Evolutionary conservation across 2,888 invertebrate genomes (phyloP), one percentile per base, ranked within the genome.

Genomic region (Drosophila merina): DNA sequence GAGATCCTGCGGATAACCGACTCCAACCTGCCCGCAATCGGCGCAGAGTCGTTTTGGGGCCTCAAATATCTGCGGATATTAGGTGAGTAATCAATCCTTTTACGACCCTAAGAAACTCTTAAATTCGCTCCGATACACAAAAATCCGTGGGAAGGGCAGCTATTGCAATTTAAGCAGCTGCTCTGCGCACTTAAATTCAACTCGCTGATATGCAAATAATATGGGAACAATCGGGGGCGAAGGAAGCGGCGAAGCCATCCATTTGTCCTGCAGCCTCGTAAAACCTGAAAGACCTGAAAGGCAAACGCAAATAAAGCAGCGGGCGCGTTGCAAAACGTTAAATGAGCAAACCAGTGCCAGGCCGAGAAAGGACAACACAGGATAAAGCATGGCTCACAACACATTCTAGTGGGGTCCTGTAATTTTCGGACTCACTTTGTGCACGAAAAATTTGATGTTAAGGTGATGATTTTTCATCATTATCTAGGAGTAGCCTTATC

Each of bases 31-130:
- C 95, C 95, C 14, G 95, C 95, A 28, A 95, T 97, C 69, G 96
- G 96, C 3, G 94, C 95, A 80, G 95, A 96, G 86, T 94, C 96
- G 1, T 96, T 97, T 89, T 96, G 96, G 96, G 96, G 96, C 4
- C 94, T 96, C 1, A 94, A 93, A 80, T 93, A 93, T 82, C 90
- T 94, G 52, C 92, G 92, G 78, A 85, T 93, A 57, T 88, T 92
- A 83, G 91, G 92, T 92, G 79, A 91, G 90, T 89, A 76, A 79
- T 79, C 74, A 77, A 73, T 74, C 67, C 60, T 14, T 78, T 82
- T 84, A 75, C 60, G 69, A 54, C 58, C 10, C 25, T 10, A 4
- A 25, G 5, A 36, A 55, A 20, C 38, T 38, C 55, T 55, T 57
- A 76, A 70, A 72, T 55, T 14, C 26, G 12, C 12, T 47, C 44